Evolutionary conservation across 2,113 vertebrate species (phyloP).

Genomic region (Stictonetta naevosa): DNA sequence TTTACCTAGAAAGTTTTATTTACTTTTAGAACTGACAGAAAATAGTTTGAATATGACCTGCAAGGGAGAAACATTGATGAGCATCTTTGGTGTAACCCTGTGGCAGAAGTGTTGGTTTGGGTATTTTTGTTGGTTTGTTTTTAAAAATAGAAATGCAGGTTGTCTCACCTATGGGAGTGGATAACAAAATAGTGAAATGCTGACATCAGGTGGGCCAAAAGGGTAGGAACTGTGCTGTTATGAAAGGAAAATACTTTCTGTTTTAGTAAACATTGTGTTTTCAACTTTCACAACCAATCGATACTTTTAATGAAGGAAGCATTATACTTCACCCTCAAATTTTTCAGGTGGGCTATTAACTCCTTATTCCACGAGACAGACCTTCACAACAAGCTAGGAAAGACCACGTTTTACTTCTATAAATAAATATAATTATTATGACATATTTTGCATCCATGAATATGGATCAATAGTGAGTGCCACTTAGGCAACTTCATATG

Average conservation of each 20-base stretch:
- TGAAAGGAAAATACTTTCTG: not conserved
- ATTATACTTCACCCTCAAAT: not conserved
- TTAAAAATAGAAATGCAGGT: not conserved
- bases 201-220: slow-evolving; percentile 62
- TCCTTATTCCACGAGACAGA: not conserved
- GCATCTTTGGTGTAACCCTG: not conserved
- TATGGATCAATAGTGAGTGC: not conserved
- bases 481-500: rapidly evolving
- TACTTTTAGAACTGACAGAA: not conserved
- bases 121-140: too few species aligned
- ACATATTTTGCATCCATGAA: not conserved
- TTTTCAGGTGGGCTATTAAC: not conserved
- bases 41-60: not conserved
- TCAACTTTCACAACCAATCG: not conserved
- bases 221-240: not conserved
- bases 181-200: not conserved
- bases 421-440: not conserved
- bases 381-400: not conserved
- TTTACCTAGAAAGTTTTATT: slow-evolving; percentile 32
- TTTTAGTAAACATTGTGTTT: not conserved
- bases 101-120: not conserved
- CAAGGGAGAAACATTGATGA: not conserved
- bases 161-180: not conserved
- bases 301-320: not conserved
- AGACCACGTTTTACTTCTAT: not conserved